A percentile compares a stretch with the other conserved stretches of the same genome.
These are phyloP conservation scores for Sceliomorpha sp. DNA, from an alignment of 2,888 invertebrate genomes.

Conservation along the genomic window DNA sequence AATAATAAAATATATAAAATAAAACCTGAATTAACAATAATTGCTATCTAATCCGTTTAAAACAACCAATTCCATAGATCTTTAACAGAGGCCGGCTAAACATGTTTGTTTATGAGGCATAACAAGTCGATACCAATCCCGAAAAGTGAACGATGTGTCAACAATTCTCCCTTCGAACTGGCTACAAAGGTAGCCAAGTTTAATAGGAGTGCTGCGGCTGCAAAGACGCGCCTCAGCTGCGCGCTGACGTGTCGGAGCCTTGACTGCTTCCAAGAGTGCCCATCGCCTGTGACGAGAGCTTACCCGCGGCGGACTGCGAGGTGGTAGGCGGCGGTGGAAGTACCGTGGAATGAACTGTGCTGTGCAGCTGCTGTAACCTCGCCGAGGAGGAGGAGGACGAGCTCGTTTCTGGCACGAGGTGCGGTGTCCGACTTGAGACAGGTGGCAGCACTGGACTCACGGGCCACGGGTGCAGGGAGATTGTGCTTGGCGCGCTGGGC, in stretches of 20 bases:
- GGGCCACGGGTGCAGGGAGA: slow-evolving; percentile 88
- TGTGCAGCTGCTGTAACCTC: slow-evolving; percentile 35
- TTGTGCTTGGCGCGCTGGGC: slow-evolving; percentile 82
- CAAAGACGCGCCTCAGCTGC: slow-evolving; percentile 79
- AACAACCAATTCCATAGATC: too few relatives aligned
- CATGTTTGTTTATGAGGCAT: too few relatives aligned
- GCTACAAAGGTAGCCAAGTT: slow-evolving; percentile 25
- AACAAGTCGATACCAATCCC: slow-evolving; percentile 10
- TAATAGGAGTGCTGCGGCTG: slow-evolving; percentile 80
- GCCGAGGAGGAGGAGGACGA: slow-evolving; percentile 49
- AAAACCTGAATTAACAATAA: too few relatives aligned
- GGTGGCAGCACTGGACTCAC: slow-evolving; percentile 89
- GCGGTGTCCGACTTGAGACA: slow-evolving; percentile 86
- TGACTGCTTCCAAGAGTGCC: slow-evolving; percentile 76
- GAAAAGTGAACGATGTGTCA: slow-evolving; percentile 24
- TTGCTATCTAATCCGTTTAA: too few relatives aligned
- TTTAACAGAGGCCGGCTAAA: too few relatives aligned
- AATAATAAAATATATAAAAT: too few relatives aligned
- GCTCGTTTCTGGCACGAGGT: slow-evolving; percentile 86
- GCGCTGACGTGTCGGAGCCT: slow-evolving; percentile 76
- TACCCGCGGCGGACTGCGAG: slow-evolving; percentile 72
- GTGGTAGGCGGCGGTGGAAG: slow-evolving; percentile 60
- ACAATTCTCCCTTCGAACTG: slow-evolving; percentile 8
- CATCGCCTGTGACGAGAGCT: slow-evolving; percentile 74
- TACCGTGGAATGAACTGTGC: slow-evolving; percentile 30